Evolutionary conservation across 2,113 vertebrate species (phyloP).

Genomic region (Lonchura striata): DNA sequence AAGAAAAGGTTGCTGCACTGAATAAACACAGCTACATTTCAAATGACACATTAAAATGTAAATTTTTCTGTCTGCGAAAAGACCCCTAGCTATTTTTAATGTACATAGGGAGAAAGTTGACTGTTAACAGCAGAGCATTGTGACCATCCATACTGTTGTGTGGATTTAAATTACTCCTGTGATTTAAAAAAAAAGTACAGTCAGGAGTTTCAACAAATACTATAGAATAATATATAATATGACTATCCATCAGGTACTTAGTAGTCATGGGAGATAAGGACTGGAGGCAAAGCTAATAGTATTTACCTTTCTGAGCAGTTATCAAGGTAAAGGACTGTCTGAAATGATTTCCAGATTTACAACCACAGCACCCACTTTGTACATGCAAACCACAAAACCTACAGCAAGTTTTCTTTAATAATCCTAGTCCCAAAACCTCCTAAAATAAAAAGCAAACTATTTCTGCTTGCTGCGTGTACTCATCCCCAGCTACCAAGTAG

Average conservation of each 20-base stretch:
- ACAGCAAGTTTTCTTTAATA: background rate
- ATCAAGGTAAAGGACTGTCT: background rate
- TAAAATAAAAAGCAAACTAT: background rate
- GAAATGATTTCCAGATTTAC: background rate
- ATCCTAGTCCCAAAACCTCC: background rate
- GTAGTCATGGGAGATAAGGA: background rate
- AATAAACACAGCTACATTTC: background rate
- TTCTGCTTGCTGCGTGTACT: background rate
- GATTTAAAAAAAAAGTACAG: background rate
- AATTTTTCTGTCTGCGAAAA: background rate
- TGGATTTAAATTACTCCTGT: background rate
- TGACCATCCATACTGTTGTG: background rate
- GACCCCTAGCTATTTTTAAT: background rate
- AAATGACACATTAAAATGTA: background rate
- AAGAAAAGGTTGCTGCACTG: background rate
- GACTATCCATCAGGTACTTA: background rate
- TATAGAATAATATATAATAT: background rate
- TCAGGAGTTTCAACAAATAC: background rate
- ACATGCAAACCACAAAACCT: background rate
- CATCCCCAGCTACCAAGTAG: background rate
- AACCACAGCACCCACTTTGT: background rate
- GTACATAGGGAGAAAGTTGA: background rate
- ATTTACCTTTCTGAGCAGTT: background rate
- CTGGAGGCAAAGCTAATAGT: background rate
- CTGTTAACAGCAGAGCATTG: background rate